Percentiles rank a stretch among this genome's conserved stretches.
phyloP scores from a whole-genome alignment of 1,140 invertebrate genomes.

The Penaeus indicus region DNA sequence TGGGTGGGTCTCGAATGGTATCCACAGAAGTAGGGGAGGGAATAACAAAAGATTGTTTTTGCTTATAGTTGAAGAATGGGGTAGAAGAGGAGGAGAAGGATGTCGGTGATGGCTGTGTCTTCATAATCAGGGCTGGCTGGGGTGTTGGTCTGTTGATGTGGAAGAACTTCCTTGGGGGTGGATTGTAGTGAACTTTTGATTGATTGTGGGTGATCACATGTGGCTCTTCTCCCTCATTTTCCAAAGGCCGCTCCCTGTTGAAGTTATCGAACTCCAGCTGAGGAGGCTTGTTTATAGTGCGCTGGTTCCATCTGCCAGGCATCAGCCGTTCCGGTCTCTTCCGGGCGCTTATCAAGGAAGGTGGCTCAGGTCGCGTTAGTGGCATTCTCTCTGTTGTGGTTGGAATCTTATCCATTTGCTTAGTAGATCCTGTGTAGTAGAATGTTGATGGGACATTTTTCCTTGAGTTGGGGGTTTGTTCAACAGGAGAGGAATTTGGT shows the following conservation, averaged over 20 bases:
- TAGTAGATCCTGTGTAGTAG: too few species aligned
- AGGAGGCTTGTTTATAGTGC: constrained; percentile 33
- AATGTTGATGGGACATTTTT: too few species aligned
- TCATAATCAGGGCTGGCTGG: neutral
- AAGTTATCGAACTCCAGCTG: constrained; percentile 10
- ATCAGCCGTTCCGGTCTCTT: constrained; percentile 6
- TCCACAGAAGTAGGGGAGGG: neutral
- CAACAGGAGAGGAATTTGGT: neutral
- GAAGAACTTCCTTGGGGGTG: constrained; percentile 31
- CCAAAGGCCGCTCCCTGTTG: neutral
- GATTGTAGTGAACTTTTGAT: constrained; percentile 20
- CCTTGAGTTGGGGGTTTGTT: neutral
- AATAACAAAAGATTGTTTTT: constrained; percentile 5
- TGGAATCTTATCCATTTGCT: too few species aligned
- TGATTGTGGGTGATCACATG: neutral
- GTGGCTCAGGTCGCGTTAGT: too few species aligned
- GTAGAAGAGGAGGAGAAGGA: neutral
- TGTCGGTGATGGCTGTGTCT: neutral
- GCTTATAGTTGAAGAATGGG: neutral
- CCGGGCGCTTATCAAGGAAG: neutral
- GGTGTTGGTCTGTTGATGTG: constrained; percentile 43
- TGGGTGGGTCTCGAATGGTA: neutral
- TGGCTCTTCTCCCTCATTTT: neutral
- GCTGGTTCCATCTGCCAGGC: constrained; percentile 46
- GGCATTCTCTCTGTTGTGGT: neutral